Base-by-base conservation (phyloP, 2,888 invertebrate genomes). In the Nomada flava region DNA sequence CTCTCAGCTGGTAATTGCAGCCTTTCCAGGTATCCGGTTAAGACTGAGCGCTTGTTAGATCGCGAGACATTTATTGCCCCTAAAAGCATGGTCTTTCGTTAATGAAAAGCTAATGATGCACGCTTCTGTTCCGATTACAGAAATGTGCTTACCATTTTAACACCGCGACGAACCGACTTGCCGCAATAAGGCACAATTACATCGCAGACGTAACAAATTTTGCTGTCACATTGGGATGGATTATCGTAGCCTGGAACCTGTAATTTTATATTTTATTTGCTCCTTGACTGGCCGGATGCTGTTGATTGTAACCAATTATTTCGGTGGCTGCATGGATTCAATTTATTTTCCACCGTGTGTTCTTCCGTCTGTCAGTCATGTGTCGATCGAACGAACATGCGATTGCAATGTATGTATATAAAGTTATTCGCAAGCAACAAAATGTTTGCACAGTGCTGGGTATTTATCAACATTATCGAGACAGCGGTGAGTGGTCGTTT, bases 391-490 rank as follows among this genome's bases (percentile, higher is more conserved):
- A n/a, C n/a, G 29, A 36, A 13, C 52, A 36, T 26, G 36, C 20
- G n/a, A 42, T 23, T 29, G 26, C 23, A 13, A 4, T 42, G n/a
- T 11, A 59, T 10, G 52, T 0, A 2, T 0, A 2, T 10, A 15
- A 9, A 67, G 47, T 26, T 79, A 59, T 76, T 76, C 60, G 44
- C 60, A 69, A 67, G 50, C 11, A 20, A 26, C 47, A 11, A 64
- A 68, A 72, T 44, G 67, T 79, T 76, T 76, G 60, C 84, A 72
- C 26, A 71, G 68, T 71, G 59, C 52, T 26, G 18, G 20, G 11
- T 23, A 4, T 1, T 42, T 68, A 62, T 57, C 55, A 7, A 0
- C 20, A 65, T 76, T 71, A 69, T 82, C 76, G 36, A 53, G 44
- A 44, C 67, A 52, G 52, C 53, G 65, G 59, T 52, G 44, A 71